Conservation (phyloP, 2,797 vertebrate species). For the Acanthopagrus latus region DNA sequence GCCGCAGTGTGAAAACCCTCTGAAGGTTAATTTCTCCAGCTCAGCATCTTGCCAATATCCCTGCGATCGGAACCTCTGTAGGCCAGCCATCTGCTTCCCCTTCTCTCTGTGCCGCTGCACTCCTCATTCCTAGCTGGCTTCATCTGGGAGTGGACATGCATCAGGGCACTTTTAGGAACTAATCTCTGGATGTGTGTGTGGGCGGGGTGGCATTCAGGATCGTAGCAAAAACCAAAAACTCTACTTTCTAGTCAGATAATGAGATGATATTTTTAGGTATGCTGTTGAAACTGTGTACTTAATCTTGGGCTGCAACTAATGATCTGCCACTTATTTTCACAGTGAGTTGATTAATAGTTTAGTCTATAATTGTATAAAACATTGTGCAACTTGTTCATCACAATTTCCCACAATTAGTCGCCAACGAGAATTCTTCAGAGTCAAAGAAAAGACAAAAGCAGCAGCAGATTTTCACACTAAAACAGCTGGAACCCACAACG, state of each 20-base stretch:
- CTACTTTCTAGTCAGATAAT: neutral
- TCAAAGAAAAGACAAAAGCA: too few species aligned
- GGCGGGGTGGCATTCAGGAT: neutral
- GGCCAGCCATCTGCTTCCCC: slow-evolving; percentile 78
- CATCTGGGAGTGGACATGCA: slow-evolving; percentile 64
- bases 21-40: slow-evolving; percentile 83
- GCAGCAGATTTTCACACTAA: too few species aligned
- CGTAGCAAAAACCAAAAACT: slow-evolving; percentile 5
- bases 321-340: too few species aligned
- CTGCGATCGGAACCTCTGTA: slow-evolving; percentile 77
- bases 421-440: too few species aligned
- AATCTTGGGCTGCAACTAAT: too few species aligned
- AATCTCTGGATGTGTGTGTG: slow-evolving; percentile 46
- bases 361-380: too few species aligned
- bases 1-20: slow-evolving; percentile 74
- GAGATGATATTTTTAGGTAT: neutral
- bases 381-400: too few species aligned
- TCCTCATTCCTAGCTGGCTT: slow-evolving; percentile 51
- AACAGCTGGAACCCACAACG: too few species aligned
- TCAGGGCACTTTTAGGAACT: slow-evolving; percentile 52
- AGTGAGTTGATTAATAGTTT: too few species aligned
- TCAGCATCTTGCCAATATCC: slow-evolving; percentile 81
- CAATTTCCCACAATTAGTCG: too few species aligned
- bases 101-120: slow-evolving; percentile 48
- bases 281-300: neutral